These are phyloP conservation scores for Acheta domesticus DNA, from an alignment of 2,888 invertebrate genomes.

Conservation along the genomic window DNA sequence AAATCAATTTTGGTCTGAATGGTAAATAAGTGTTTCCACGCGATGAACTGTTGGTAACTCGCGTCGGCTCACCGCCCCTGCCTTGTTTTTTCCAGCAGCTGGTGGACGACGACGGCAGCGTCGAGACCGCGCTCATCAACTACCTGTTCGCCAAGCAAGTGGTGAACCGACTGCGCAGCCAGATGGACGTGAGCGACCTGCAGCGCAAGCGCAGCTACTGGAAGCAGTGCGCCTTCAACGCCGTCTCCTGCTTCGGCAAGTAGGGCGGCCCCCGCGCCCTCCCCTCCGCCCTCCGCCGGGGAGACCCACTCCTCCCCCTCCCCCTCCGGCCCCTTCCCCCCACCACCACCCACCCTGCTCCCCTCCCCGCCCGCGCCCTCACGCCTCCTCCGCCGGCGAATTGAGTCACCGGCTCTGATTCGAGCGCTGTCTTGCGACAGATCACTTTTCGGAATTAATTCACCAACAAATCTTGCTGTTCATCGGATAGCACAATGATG, in stretches of 20 bases:
- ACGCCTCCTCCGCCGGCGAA: too few relatives aligned
- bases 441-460: too few relatives aligned
- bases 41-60: not conserved
- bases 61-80: not conserved
- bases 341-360: too few relatives aligned
- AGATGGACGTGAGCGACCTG: conserved; percentile 50
- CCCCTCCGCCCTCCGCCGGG: not conserved
- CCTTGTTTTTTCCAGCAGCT: conserved; percentile 41
- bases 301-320: not conserved
- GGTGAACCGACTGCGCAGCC: conserved; percentile 49
- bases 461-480: too few relatives aligned
- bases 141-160: conserved; percentile 53
- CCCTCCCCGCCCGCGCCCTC: too few relatives aligned
- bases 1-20: too few relatives aligned
- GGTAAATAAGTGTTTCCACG: not conserved
- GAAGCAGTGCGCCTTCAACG: conserved; percentile 58
- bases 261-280: conserved; percentile 39
- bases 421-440: too few relatives aligned
- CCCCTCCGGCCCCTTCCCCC: not conserved
- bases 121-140: conserved; percentile 52
- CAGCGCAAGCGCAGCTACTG: conserved; percentile 55
- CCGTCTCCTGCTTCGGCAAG: conserved; percentile 57
- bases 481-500: too few relatives aligned
- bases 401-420: too few relatives aligned
- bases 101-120: conserved; percentile 46